These are phyloP conservation scores for Chaenocephalus aceratus DNA, from an alignment of 2,113 vertebrate genomes.

Conservation along the genomic window DNA sequence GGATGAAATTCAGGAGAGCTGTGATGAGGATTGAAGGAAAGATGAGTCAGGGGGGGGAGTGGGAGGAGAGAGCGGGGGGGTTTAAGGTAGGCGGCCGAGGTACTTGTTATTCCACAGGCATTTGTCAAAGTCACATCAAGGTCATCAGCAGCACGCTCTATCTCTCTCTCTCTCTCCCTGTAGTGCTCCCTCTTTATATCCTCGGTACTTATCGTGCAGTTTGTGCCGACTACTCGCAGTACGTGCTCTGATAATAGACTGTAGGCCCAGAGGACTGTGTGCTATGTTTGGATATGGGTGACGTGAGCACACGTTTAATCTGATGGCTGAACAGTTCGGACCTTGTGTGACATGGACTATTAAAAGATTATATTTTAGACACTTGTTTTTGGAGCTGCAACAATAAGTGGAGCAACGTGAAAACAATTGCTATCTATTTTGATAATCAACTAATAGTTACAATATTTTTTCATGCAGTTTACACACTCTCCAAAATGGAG, in stretches of 20 bases:
- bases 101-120: constrained; percentile 80
- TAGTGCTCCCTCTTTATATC: constrained; percentile 48
- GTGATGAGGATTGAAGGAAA: constrained; percentile 53
- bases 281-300: constrained; percentile 36
- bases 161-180: constrained; percentile 52
- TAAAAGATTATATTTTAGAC: constrained; percentile 1
- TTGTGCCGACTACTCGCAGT: constrained; percentile 29
- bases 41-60: constrained; percentile 62
- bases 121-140: constrained; percentile 79
- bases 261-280: not conserved
- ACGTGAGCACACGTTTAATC: not conserved
- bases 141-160: constrained; percentile 68
- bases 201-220: constrained; percentile 42
- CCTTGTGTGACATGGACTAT: not conserved
- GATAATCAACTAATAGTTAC: too few species aligned
- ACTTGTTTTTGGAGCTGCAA: not conserved
- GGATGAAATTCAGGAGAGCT: constrained; percentile 28
- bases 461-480: too few species aligned
- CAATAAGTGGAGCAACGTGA: too few species aligned
- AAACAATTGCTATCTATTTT: too few species aligned
- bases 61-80: constrained; percentile 52
- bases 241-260: constrained; percentile 29
- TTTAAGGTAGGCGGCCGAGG: constrained; percentile 64
- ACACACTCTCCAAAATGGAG: too few species aligned
- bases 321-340: not conserved